phyloP scores from a whole-genome alignment of 2,888 invertebrate species.

The Cataglyphis cursor region DNA sequence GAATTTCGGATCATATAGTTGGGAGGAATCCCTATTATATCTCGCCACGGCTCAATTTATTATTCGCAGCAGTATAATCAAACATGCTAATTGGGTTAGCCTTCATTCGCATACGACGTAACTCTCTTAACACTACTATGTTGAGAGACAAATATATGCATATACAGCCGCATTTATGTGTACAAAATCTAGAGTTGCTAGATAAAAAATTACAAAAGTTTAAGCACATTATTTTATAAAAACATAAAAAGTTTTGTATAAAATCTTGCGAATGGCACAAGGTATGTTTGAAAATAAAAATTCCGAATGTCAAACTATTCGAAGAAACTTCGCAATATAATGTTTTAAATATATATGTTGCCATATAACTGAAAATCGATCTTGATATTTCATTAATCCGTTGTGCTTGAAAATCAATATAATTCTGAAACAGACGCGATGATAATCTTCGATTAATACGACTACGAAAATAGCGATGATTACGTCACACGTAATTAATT shows the following conservation, averaged over 20 bases:
- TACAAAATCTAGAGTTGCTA: too few relatives aligned
- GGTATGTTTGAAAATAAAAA: background rate
- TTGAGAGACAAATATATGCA: background rate
- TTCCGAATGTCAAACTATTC: background rate
- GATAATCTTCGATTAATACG: conserved; percentile 9
- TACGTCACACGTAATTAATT: conserved; percentile 1
- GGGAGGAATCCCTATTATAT: conserved; percentile 54
- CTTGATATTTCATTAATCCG: background rate
- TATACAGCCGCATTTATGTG: background rate
- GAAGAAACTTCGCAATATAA: background rate
- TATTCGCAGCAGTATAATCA: conserved; percentile 62
- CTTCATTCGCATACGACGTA: conserved; percentile 48
- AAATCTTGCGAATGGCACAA: background rate
- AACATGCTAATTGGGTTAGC: conserved; percentile 74
- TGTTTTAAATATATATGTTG: background rate
- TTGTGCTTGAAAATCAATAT: background rate
- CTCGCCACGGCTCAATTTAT: conserved; percentile 57
- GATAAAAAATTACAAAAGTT: background rate
- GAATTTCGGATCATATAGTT: conserved; percentile 56
- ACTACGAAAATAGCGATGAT: background rate
- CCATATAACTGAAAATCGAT: background rate
- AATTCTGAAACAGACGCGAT: conserved; percentile 7
- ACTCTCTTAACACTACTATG: conserved; percentile 15
- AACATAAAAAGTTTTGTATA: background rate
- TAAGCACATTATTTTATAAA: background rate